Evolutionary conservation across 2,797 vertebrate species (phyloP).

Genomic region (Ambastaia sidthimunki): DNA sequence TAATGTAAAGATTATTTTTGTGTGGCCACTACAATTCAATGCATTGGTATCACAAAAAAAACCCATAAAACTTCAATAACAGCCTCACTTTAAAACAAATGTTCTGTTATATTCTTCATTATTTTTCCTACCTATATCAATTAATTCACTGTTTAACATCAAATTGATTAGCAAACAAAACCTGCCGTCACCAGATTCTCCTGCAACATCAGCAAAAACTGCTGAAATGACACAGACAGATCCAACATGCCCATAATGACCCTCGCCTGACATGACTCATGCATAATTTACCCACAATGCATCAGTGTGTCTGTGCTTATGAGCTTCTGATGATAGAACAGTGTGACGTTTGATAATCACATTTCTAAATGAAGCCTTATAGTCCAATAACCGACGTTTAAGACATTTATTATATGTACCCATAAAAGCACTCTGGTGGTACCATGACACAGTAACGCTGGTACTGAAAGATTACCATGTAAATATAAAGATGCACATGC

Average conservation of each 20-base stretch:
- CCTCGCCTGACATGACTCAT: background rate
- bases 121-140: background rate
- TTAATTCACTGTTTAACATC: background rate
- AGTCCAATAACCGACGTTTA: background rate
- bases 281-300: slow-evolving; percentile 39
- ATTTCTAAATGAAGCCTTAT: slow-evolving; percentile 30
- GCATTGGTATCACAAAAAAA: background rate
- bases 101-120: background rate
- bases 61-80: background rate
- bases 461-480: background rate
- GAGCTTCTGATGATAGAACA: slow-evolving; percentile 22
- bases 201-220: background rate
- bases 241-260: background rate
- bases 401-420: background rate
- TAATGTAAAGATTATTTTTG: background rate
- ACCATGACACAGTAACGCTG: background rate
- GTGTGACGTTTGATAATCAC: slow-evolving; percentile 1
- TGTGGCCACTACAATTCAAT: background rate
- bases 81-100: background rate
- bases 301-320: slow-evolving; percentile 35
- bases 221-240: background rate
- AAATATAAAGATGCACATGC: no score
- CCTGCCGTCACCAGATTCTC: background rate
- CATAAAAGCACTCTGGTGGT: background rate
- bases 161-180: background rate